phyloP scores from a whole-genome alignment of 2,888 invertebrate species.

The Tetragonisca angustula region DNA sequence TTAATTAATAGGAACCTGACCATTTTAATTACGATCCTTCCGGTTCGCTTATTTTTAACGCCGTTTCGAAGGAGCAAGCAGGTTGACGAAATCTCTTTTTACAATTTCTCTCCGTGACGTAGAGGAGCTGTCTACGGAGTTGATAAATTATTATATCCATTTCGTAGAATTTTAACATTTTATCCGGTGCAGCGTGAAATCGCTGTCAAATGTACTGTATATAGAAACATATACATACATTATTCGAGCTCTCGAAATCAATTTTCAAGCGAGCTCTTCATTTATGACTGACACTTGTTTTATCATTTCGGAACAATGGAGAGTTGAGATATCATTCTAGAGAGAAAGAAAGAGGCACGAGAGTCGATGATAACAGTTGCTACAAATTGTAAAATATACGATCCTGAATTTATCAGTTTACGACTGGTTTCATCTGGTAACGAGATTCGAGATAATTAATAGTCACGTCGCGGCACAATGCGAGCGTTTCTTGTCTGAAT shows the following conservation, averaged over 20 bases:
- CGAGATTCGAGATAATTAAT: constrained; percentile 34
- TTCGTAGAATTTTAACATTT: not conserved
- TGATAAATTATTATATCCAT: not conserved
- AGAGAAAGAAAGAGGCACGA: not conserved
- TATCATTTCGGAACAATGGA: not conserved
- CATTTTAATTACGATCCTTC: constrained; percentile 18
- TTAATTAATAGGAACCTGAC: constrained; percentile 37
- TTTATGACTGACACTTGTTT: not conserved
- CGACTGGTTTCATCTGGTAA: not conserved
- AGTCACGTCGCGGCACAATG: constrained; percentile 24
- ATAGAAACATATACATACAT: no score
- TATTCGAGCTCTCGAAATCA: not conserved
- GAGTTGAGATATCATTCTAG: not conserved
- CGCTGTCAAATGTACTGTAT: not conserved
- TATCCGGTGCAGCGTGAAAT: not conserved
- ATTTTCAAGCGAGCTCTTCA: not conserved
- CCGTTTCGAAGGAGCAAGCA: not conserved
- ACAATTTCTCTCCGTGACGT: not conserved
- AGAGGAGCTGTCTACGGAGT: not conserved
- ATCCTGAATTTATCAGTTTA: not conserved
- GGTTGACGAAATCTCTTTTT: not conserved
- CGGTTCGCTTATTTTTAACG: constrained; percentile 22
- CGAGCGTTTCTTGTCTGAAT: constrained; percentile 21
- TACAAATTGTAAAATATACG: not conserved
- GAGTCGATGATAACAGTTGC: not conserved